Conservation (phyloP, 2,797 vertebrate species). For the Heterohyrax brucei region DNA sequence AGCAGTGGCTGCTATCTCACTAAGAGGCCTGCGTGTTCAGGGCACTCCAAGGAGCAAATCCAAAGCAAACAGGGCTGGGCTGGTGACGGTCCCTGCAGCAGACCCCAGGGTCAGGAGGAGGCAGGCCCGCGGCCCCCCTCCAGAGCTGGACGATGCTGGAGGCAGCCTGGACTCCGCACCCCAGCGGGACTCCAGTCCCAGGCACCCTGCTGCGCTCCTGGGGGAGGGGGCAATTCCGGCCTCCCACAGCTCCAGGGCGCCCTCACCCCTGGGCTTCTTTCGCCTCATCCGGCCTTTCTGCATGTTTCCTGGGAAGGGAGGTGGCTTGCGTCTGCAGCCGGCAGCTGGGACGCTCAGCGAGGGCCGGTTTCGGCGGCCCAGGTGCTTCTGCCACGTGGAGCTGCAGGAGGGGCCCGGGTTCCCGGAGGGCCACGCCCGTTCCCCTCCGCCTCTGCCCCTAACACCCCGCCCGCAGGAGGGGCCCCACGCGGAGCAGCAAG, state of each 20-base stretch:
- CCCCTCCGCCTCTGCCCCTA: background rate
- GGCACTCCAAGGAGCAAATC: background rate
- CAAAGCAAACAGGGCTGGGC: background rate
- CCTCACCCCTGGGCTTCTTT: background rate
- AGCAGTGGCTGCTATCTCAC: background rate
- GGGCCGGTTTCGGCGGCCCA: background rate
- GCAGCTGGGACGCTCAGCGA: background rate
- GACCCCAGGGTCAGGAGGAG: background rate
- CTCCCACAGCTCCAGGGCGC: background rate
- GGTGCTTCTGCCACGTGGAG: accelerated
- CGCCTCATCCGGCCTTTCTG: background rate
- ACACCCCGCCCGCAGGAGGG: background rate
- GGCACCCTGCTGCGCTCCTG: too few species aligned
- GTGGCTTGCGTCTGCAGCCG: background rate
- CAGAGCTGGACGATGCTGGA: background rate
- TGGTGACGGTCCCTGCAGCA: background rate
- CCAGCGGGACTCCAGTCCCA: too few species aligned
- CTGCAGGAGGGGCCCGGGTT: background rate
- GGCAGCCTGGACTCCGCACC: background rate
- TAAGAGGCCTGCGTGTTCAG: background rate
- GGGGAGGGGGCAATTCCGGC: too few species aligned
- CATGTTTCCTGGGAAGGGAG: background rate
- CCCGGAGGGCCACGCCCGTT: background rate
- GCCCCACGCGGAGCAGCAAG: background rate
- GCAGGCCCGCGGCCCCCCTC: background rate